Base-by-base conservation (phyloP, 2,797 vertebrate species). In the Poeciliopsis presidionis region DNA sequence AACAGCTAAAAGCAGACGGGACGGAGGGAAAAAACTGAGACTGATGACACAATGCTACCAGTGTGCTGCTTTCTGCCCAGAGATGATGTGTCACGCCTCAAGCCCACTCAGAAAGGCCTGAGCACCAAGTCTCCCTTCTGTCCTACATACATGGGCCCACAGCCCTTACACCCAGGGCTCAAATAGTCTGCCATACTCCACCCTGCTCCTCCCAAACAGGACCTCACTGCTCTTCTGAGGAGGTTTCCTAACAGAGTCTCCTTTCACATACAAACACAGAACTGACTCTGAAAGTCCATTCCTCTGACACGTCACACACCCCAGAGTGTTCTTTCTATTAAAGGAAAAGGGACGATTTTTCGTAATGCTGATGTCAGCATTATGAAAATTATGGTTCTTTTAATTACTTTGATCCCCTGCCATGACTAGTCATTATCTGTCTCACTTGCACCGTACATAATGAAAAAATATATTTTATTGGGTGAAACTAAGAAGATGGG, bases 21-120 rank as follows among this genome's bases (percentile, higher is more conserved):
- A 76, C 82, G 83, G 77, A 89, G 83, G 74, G 84, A 81, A 86
- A 81, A 73, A 80, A 86, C 83, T 72, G 83, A 83, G 80, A 86
- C 84, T 75, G 84, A 81, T 84, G 77, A 86, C 85, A 95, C 95
- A 95, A 94, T 92, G 90, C 93, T 88, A 76, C 89, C 88, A 92
- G 90, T 95, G 95, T 96, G 87, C 84, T 84, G 92, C 86, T 82
- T 76, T 85, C 77, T 87, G 86, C 86, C 90, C 83, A 91, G 88
- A 59, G 90, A 93, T 95, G 94, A 96, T 94, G 95, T 95, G 94
- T 94, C 94, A 94, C 46, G 81, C 83, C 84, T 92, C 72, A 0
- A 86, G 79, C 90, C 88, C 89, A 87, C 89, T 87, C 70, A 73
- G 73, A 88, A 12, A 55, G 46, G 86, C 87, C 88, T 86, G 79